Evolutionary conservation across 2,888 invertebrate species (phyloP).

Genomic region (Eupithecia abbreviata): DNA sequence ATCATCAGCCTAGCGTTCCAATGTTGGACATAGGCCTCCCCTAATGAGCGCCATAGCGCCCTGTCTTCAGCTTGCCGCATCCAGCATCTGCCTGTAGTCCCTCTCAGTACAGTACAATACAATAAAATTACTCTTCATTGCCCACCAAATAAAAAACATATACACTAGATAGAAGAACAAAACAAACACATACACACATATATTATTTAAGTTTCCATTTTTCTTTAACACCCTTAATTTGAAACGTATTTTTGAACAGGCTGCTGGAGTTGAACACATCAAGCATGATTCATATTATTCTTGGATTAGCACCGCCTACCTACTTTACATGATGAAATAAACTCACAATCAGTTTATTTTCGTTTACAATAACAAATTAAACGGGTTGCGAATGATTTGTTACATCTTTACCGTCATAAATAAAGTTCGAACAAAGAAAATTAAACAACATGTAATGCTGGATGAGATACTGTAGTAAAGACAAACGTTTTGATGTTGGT

Average conservation of each 20-base stretch:
- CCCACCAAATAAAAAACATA: no score
- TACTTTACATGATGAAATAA: constrained; percentile 11
- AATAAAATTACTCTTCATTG: no score
- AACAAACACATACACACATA: no score
- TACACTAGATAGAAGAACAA: no score
- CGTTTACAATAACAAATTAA: constrained; percentile 32
- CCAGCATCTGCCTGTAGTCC: no score
- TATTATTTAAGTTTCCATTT: background rate
- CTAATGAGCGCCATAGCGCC: no score
- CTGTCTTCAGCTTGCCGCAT: no score
- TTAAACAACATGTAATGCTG: constrained; percentile 8
- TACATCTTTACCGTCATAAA: constrained; percentile 27
- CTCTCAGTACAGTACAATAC: no score
- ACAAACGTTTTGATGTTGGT: background rate
- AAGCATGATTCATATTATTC: background rate
- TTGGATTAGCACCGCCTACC: background rate
- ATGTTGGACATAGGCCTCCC: no score
- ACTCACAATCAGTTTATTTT: constrained; percentile 13
- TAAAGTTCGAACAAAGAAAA: constrained; percentile 14
- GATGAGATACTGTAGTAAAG: background rate
- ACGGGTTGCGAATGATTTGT: constrained; percentile 32
- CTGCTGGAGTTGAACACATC: background rate
- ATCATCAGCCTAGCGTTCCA: no score
- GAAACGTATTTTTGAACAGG: background rate
- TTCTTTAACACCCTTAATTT: background rate